phyloP scores from a whole-genome alignment of 2,888 invertebrate genomes.

The Hofmannophila pseudospretella region DNA sequence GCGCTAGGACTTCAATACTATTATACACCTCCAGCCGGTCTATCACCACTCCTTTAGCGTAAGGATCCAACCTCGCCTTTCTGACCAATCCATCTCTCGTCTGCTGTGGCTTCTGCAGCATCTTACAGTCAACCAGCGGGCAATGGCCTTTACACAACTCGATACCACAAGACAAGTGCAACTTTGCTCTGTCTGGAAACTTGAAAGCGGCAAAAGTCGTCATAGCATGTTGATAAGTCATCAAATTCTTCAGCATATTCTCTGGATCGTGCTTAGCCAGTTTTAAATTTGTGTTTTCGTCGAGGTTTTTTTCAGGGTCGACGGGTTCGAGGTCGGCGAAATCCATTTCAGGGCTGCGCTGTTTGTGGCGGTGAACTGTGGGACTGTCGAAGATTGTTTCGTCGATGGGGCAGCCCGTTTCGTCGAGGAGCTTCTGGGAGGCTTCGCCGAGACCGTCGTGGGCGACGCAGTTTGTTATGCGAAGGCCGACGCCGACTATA shows the following conservation, averaged over 20 bases:
- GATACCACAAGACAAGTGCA: slow-evolving; percentile 87
- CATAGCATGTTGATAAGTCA: slow-evolving; percentile 71
- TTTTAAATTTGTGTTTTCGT: slow-evolving; percentile 45
- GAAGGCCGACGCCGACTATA: slow-evolving; percentile 83
- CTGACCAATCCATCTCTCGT: slow-evolving; percentile 65
- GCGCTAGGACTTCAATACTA: slow-evolving; percentile 87
- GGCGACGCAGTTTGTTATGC: slow-evolving; percentile 86
- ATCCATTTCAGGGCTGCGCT: slow-evolving; percentile 55
- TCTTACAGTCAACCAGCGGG: slow-evolving; percentile 77
- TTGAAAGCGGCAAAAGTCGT: slow-evolving; percentile 89
- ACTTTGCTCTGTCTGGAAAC: slow-evolving; percentile 86
- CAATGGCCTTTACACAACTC: slow-evolving; percentile 87
- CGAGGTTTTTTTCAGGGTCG: slow-evolving; percentile 46
- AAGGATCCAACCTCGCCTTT: slow-evolving; percentile 68
- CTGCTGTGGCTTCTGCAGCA: slow-evolving; percentile 60
- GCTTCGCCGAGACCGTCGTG: slow-evolving; percentile 88
- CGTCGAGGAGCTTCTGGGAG: slow-evolving; percentile 84
- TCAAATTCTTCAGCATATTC: slow-evolving; percentile 60
- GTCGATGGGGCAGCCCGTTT: slow-evolving; percentile 86
- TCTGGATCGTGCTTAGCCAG: slow-evolving; percentile 53
- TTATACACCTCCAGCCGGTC: slow-evolving; percentile 87
- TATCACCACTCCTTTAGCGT: slow-evolving; percentile 76
- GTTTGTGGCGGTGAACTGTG: slow-evolving; percentile 57
- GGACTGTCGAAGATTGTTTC: slow-evolving; percentile 80
- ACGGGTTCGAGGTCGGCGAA: slow-evolving; percentile 52